A percentile compares a stretch with the other conserved stretches of the same genome.
Evolutionary conservation across 37 sponge, comb jelly and placozoan species (phyloP).

Genomic region (Agelas oroides): DNA sequence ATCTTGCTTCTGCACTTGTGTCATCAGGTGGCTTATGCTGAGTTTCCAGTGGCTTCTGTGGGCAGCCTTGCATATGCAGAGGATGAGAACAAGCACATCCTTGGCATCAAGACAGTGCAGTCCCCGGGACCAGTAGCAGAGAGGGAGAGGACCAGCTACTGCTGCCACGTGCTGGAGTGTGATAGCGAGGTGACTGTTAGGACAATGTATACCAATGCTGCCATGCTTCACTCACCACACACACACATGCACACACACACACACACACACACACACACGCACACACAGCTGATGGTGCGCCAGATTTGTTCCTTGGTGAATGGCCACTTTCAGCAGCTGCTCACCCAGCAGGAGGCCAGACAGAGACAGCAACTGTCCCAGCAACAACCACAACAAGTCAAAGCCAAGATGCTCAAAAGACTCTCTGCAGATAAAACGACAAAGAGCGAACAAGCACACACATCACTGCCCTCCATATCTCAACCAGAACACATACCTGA

Average conservation of each 20-base stretch:
- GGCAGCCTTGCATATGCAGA: conserved; percentile 90
- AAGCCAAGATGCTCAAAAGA: conserved; percentile 30
- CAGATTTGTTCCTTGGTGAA: conserved; percentile 72
- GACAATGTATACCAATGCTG: too few species aligned
- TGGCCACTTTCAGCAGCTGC: conserved; percentile 58
- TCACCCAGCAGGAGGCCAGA: conserved; percentile 50
- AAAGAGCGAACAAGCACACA: neutral
- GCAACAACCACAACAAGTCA: conserved; percentile 19
- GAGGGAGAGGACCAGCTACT: conserved; percentile 2
- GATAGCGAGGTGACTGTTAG: conserved; percentile 65
- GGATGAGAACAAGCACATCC: conserved; percentile 80
- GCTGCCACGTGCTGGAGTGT: conserved; percentile 85
- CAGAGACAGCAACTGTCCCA: conserved; percentile 1
- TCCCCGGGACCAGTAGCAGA: neutral
- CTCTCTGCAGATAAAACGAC: neutral
- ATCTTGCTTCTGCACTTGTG: too few species aligned
- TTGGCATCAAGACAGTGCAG: conserved; percentile 72
- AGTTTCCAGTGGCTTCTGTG: conserved; percentile 50
- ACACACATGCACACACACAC: too few species aligned
- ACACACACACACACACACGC: neutral
- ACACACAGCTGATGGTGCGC: conserved; percentile 58
- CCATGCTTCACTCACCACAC: neutral
- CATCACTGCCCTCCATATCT: neutral
- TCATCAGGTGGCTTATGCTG: conserved; percentile 68
- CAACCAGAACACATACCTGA: neutral